phyloP scores from a whole-genome alignment of 2,797 vertebrate species.

The Cetoscarus ocellatus region DNA sequence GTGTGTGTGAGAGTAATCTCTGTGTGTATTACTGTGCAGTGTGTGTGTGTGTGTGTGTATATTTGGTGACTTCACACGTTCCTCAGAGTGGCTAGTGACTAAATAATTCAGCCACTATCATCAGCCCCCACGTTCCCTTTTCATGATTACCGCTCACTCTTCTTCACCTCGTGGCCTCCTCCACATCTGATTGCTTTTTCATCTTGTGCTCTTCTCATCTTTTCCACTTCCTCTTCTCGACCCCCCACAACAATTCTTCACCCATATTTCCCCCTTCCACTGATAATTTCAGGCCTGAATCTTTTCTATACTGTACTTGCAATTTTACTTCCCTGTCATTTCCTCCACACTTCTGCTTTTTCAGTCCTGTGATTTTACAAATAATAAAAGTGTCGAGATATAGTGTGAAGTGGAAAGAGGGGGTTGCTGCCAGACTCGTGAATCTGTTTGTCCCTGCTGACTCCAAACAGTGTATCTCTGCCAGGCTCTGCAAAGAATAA shows the following conservation, averaged over 20 bases:
- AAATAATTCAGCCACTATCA: slow-evolving; percentile 55
- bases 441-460: slow-evolving; percentile 41
- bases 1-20: slow-evolving; percentile 1
- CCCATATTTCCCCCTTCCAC: not conserved
- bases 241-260: not conserved
- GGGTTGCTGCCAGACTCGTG: slow-evolving; percentile 34
- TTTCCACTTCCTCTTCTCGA: not conserved
- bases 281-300: not conserved
- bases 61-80: slow-evolving; percentile 26
- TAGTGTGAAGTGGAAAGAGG: not conserved
- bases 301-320: not conserved
- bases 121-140: slow-evolving; percentile 35
- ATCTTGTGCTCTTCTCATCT: not conserved
- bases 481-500: slow-evolving; percentile 8
- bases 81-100: slow-evolving; percentile 28
- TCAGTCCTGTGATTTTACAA: slow-evolving; percentile 6
- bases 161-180: slow-evolving; percentile 19
- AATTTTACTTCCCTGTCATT: not conserved
- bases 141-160: slow-evolving; percentile 26
- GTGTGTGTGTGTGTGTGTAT: not conserved
- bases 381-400: slow-evolving; percentile 24
- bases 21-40: not conserved
- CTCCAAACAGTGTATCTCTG: slow-evolving; percentile 29
- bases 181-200: slow-evolving; percentile 11
- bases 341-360: not conserved